phyloP scores from a whole-genome alignment of 2,888 invertebrate genomes.

The Hyalella azteca region DNA sequence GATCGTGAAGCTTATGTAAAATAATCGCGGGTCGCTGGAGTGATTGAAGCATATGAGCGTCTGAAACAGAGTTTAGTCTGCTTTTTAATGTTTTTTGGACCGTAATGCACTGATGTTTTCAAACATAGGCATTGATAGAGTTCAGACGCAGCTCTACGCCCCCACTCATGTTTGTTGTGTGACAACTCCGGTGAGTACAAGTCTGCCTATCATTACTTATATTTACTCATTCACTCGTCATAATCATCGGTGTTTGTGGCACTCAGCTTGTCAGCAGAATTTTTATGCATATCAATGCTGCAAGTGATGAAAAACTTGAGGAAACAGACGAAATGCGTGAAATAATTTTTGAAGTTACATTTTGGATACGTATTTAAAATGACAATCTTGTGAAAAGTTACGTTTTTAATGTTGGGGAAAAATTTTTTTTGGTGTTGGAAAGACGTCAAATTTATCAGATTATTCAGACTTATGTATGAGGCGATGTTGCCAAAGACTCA shows the following conservation, averaged over 20 bases:
- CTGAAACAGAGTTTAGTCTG: conserved; percentile 3
- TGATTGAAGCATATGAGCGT: conserved; percentile 22
- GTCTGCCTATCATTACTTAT: conserved; percentile 35
- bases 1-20: too few species aligned
- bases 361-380: too few species aligned
- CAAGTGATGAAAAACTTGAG: too few species aligned
- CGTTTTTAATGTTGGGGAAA: too few species aligned
- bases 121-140: conserved; percentile 58
- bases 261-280: neutral
- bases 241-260: neutral
- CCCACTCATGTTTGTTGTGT: conserved; percentile 58
- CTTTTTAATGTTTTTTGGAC: neutral
- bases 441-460: too few species aligned
- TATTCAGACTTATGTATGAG: too few species aligned
- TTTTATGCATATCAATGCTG: too few species aligned
- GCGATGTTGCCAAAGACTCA: too few species aligned
- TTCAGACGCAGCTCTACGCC: conserved; percentile 56
- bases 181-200: conserved; percentile 56
- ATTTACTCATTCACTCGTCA: neutral
- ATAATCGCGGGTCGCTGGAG: neutral
- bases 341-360: too few species aligned
- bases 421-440: too few species aligned
- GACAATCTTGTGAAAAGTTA: too few species aligned
- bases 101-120: conserved; percentile 46
- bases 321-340: too few species aligned